Evolutionary conservation across 2,113 vertebrate genomes (phyloP), one percentile per base, ranked within the genome.

Genomic region (Platysteira castanea): DNA sequence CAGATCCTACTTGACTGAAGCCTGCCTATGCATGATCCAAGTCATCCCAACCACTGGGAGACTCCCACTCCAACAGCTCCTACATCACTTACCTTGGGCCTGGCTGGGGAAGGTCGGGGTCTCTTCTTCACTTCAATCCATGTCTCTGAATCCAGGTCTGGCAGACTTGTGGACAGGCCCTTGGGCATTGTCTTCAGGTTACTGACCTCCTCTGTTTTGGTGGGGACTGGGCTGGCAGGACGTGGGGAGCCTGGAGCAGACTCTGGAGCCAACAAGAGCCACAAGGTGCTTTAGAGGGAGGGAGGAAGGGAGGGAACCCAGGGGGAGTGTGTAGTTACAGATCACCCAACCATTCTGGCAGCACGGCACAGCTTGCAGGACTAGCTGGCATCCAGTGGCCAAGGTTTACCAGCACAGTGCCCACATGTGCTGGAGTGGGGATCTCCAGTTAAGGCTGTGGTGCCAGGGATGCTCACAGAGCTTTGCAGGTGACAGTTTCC

Each of bases 41-140:
- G 15, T 15, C 30, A 59, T 22, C 7, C 54, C 27, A 24, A 28
- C 8, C 54, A 44, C 13, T 24, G 9, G 9, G 11, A 91, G 37
- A 76, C 4, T 9, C n/a, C 24, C 61, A 59, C 1, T 33, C 10
- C 49, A 42, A 46, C 10, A 61, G 59, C 22, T 70, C 23, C 52
- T 33, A 18, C 13, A 59, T 30, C 44, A 31, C 44, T 31, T 87
- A 99, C 99, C 99, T 99, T 99, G 60, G 98, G 98, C 92, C 98
- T 98, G 71, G 99, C 98, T 0, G 99, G 99, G 2, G 99, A 99
- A 6, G 99, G 99, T 31, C 99, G 97, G 50, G 99, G 99, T 81
- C 99, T 98, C 97, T 99, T 99, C 98, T 99, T 99, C 73, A 99
- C 99, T 97, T 99, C 99, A 56, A 99, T 99, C 99, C 99, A 99